Conservation (phyloP, 2,888 invertebrate genomes). For the Leptothorax acervorum region DNA sequence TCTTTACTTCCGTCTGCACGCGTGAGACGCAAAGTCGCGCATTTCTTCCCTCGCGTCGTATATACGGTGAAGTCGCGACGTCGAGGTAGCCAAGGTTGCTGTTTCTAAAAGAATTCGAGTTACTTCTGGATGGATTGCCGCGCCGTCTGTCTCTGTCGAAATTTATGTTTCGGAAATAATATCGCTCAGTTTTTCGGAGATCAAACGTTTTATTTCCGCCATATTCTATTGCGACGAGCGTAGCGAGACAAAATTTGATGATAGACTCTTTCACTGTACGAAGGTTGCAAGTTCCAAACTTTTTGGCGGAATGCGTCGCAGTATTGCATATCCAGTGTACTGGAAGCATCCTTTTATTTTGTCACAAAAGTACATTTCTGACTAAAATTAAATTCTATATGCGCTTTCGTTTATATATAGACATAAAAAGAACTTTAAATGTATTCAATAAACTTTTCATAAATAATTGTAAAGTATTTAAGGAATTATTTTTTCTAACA, state of each 20-base stretch:
- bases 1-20: slow-evolving; percentile 60
- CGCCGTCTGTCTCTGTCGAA: background rate
- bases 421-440: background rate
- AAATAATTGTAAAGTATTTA: background rate
- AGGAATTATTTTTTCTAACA: background rate
- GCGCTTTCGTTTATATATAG: background rate
- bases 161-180: slow-evolving; percentile 56
- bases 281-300: slow-evolving; percentile 20
- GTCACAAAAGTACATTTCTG: background rate
- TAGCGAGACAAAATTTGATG: slow-evolving; percentile 35
- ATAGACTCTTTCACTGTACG: background rate
- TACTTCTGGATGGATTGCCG: slow-evolving; percentile 39
- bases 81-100: background rate
- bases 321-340: background rate
- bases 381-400: background rate
- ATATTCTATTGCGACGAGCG: slow-evolving; percentile 15
- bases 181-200: slow-evolving; percentile 31
- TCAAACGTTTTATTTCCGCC: slow-evolving; percentile 25
- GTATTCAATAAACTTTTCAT: background rate
- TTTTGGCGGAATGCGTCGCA: background rate
- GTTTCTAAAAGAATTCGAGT: slow-evolving; percentile 28
- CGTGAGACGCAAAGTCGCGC: slow-evolving; percentile 73
- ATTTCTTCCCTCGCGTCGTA: slow-evolving; percentile 66
- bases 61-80: slow-evolving; percentile 22
- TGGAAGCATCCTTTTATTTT: slow-evolving; percentile 6